Evolutionary conservation across 2,888 invertebrate species (phyloP), one percentile per base, ranked within the genome.

Genomic region (Capitulum mitella): DNA sequence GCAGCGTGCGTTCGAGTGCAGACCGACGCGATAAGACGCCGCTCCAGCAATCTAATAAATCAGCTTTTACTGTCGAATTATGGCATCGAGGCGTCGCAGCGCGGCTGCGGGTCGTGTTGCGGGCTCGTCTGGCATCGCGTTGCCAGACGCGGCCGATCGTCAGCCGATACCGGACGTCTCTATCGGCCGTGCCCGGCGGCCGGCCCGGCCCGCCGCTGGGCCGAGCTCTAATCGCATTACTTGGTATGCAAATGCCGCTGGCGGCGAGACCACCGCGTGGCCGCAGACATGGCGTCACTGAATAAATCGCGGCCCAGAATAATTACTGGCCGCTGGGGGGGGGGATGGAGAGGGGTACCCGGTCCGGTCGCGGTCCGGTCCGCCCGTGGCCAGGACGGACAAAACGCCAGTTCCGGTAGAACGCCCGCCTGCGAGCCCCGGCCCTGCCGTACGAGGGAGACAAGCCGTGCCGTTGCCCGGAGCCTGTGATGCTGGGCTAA

Each of bases 11-110:
- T 34, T 64, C 64, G 64, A 34, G 64, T 29, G 19, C 34, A 3
- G 64, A 29, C 14, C 34, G 1, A 5, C 19, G 19, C 19, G 64
- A 64, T 64, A 64, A 51, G 34, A 14, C 16, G 64, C 34, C 34
- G 64, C 19, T 34, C 34, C 10, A 64, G 29, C 64, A 64, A 64
- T 34, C 64, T 34, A 64, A 64, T 64, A 64, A 64, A 64, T 64
- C 32, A 64, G 64, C 34, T 64, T 64, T 64, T 64, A 64, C 64
- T 64, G 64, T 64, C 34, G 64, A 34, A 34, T 34, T 34, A 34
- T 64, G 16, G 64, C 32, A 16, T 32, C 19, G 34, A 29, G 8
- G 58, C 58, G 58, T 29, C 12, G 58, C 0, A 12, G n/a, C n/a
- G n/a, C 58, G 2, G 29, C n/a, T 10, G n/a, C 58, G 29, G 26